A percentile compares a stretch with the other conserved stretches of the same genome.
phyloP scores from a whole-genome alignment of 2,797 vertebrate species.

The Lepidocolaptes lacrymiger region DNA sequence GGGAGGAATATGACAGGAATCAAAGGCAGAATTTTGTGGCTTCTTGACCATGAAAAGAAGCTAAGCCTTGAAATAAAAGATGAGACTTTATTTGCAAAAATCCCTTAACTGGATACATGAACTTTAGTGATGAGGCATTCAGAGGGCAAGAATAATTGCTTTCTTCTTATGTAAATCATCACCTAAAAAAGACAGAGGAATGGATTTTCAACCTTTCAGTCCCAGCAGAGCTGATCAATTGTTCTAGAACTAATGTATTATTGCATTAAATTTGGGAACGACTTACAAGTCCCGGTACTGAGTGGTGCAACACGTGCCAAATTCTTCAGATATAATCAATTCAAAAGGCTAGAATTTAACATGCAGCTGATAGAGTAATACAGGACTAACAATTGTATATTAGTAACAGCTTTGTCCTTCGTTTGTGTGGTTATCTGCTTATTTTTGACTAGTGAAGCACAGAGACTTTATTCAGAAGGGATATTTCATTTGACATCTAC shows the following conservation, averaged over 20 bases:
- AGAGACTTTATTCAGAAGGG: conserved; percentile 38
- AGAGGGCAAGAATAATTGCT: conserved; percentile 35
- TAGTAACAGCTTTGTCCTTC: not conserved
- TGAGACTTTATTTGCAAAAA: not conserved
- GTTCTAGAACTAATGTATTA: not conserved
- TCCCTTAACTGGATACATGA: not conserved
- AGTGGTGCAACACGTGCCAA: not conserved
- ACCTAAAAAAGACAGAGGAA: not conserved
- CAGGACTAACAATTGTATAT: conserved; percentile 25
- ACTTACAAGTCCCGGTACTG: not conserved
- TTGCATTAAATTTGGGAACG: not conserved
- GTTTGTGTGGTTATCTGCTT: conserved; percentile 34
- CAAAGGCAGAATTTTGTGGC: conserved; percentile 2
- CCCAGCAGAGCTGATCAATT: conserved; percentile 4
- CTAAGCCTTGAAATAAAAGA: conserved; percentile 14
- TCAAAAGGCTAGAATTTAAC: not conserved
- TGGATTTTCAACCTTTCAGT: conserved; percentile 1
- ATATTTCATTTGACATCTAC: conserved; percentile 42
- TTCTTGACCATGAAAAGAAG: conserved; percentile 12
- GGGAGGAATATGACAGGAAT: not conserved
- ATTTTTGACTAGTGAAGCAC: conserved; percentile 52
- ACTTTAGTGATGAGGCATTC: not conserved
- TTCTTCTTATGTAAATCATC: conserved; percentile 22
- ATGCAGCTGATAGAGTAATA: not conserved
- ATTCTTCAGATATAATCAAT: not conserved